Evolutionary conservation across 2,797 vertebrate species (phyloP), one percentile per base, ranked within the genome.

Genomic region (Pangasius mekongensis): DNA sequence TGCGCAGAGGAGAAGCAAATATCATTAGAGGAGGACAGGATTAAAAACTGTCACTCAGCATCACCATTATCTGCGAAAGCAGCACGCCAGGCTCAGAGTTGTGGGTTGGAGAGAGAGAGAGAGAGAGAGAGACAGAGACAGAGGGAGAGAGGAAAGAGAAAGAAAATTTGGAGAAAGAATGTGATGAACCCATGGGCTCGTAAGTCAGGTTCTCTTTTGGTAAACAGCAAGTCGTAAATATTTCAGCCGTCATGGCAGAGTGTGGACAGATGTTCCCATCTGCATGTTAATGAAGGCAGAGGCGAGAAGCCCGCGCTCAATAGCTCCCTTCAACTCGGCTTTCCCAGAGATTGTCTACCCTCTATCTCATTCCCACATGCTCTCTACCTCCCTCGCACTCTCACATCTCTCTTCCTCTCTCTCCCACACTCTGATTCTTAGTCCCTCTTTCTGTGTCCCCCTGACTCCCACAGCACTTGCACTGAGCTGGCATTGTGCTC

Each of bases 201-300:
- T 95, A 91, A 90, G 90, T 94, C 92, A 92, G 93, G 93, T 93
- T 88, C 84, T 93, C 91, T 93, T 93, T 89, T 89, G 92, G 92
- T 92, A 94, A 95, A 95, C 94, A 94, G 87, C 82, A 93, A 95
- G 95, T 93, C 94, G 94, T 94, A 96, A 96, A 96, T 96, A 96
- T 96, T 96, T 96, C 94, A 96, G 93, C 95, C 94, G 94, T 96
- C 95, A 97, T 90, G 83, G 93, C 93, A 92, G 92, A 96, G 95
- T 95, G 94, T 94, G 92, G 94, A 93, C 95, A 95, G 94, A 94
- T 95, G 95, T 94, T 95, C 93, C 92, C 92, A 92, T 95, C 92
- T 95, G 95, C 94, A 96, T 96, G 94, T 94, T 93, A 96, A 97
- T 95, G 95, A 95, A 93, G 93, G 91, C 89, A 91, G 92, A 94